Conservation (phyloP, 2,888 invertebrate genomes). For the Geotrupes spiniger region DNA sequence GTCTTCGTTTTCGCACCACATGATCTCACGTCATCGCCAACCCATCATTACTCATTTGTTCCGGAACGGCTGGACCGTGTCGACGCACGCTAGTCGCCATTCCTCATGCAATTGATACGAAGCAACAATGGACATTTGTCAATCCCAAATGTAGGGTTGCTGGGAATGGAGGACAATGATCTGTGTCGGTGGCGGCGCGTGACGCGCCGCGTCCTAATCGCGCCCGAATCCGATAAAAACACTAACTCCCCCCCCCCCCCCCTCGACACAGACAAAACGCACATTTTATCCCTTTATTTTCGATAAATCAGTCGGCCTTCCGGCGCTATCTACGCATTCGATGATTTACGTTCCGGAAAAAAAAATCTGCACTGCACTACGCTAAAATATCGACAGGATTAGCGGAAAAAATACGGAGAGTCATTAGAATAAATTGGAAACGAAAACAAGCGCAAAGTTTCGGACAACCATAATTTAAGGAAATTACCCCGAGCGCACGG, state of each 20-base stretch:
- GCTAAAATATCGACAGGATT: no score
- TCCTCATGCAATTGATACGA: constrained; percentile 43
- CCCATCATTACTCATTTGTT: constrained; percentile 43
- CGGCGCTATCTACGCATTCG: no score
- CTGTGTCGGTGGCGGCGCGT: constrained; percentile 11
- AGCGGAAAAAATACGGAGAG: constrained; percentile 3
- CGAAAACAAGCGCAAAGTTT: constrained; percentile 35
- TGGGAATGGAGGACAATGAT: not conserved
- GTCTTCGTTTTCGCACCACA: constrained; percentile 4
- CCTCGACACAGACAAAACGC: no score
- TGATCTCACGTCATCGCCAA: no score
- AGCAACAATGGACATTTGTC: constrained; percentile 47
- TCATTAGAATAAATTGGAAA: constrained; percentile 27
- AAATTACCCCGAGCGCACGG: constrained; percentile 41
- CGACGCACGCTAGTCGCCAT: constrained; percentile 47
- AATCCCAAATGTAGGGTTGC: constrained; percentile 37
- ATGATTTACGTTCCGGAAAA: no score
- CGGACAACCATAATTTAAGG: constrained; percentile 42
- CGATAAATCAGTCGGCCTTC: no score
- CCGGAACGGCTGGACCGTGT: constrained; percentile 45
- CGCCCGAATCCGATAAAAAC: constrained; percentile 22
- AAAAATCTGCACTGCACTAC: constrained; percentile 1
- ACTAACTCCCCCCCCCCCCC: no score
- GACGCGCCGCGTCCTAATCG: constrained; percentile 17
- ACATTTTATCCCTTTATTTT: no score